Evolutionary conservation across 1,140 invertebrate genomes (phyloP).

Genomic region (Mya arenaria): DNA sequence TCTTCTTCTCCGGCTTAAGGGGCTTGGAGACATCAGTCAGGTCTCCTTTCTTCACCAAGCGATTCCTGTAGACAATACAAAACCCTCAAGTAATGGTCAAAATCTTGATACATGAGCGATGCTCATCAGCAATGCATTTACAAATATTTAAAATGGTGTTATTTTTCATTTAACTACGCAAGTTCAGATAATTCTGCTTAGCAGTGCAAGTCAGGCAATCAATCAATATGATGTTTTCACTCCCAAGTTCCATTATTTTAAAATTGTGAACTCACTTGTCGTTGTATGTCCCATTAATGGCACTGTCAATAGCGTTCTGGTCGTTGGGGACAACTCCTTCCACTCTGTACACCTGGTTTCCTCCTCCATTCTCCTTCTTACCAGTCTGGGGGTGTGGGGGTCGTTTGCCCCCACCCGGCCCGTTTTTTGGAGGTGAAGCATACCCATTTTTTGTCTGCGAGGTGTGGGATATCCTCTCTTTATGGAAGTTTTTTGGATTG

Average conservation of each 20-base stretch:
- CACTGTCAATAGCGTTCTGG: slow-evolving; percentile 84
- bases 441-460: slow-evolving; percentile 59
- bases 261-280: slow-evolving; percentile 72
- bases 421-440: slow-evolving; percentile 73
- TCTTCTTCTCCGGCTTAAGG: slow-evolving; percentile 80
- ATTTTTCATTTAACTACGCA: too few species aligned
- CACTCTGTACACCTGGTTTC: slow-evolving; percentile 83
- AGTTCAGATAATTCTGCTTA: too few species aligned
- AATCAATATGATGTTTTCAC: too few species aligned
- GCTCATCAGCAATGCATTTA: too few species aligned
- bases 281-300: slow-evolving; percentile 82
- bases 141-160: too few species aligned
- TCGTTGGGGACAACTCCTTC: slow-evolving; percentile 85
- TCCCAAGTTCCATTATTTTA: too few species aligned
- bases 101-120: too few species aligned
- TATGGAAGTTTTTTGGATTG: slow-evolving; percentile 60
- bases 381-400: slow-evolving; percentile 71
- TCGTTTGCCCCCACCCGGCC: slow-evolving; percentile 69
- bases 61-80: too few species aligned
- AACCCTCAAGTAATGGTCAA: too few species aligned
- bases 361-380: slow-evolving; percentile 74
- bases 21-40: slow-evolving; percentile 81
- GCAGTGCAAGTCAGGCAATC: too few species aligned
- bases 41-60: slow-evolving; percentile 74
- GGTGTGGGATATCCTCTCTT: slow-evolving; percentile 55